Conservation (phyloP, 2,888 invertebrate species). For the Elegia similella region DNA sequence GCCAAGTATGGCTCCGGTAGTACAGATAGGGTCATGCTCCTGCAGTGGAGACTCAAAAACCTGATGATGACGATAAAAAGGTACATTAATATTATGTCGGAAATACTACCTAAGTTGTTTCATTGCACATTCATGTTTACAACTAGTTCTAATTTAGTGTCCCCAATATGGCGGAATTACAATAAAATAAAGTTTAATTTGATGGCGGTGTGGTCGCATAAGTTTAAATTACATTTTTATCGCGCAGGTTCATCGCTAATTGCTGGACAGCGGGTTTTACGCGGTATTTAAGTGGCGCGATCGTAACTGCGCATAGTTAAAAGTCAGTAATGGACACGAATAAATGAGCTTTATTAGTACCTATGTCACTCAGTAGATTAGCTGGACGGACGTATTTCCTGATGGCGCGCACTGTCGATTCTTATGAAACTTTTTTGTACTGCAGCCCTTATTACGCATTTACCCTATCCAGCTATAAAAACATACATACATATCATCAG, state of each 20-base stretch:
- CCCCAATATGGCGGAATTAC: not conserved
- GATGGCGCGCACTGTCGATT: too few relatives aligned
- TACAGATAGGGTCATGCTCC: too few relatives aligned
- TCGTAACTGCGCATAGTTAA: constrained; percentile 27
- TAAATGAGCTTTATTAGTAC: not conserved
- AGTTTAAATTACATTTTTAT: constrained; percentile 14
- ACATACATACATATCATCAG: too few relatives aligned
- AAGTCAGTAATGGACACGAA: constrained; percentile 13
- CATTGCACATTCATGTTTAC: constrained; percentile 9
- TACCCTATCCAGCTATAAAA: too few relatives aligned
- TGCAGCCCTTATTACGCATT: too few relatives aligned
- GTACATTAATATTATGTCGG: too few relatives aligned
- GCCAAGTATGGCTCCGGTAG: too few relatives aligned
- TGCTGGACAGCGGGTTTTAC: constrained; percentile 45
- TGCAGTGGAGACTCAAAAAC: too few relatives aligned
- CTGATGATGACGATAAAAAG: too few relatives aligned
- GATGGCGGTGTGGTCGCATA: not conserved
- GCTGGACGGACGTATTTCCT: not conserved
- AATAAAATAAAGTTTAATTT: constrained; percentile 3
- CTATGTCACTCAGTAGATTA: constrained; percentile 4
- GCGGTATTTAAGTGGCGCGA: constrained; percentile 22
- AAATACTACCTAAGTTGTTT: constrained; percentile 1
- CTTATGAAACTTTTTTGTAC: too few relatives aligned
- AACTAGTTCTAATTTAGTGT: not conserved
- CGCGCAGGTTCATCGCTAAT: constrained; percentile 35